These are phyloP conservation scores for Pantelozetes paolii DNA, from an alignment of 2,888 invertebrate genomes.

Conservation along the genomic window DNA sequence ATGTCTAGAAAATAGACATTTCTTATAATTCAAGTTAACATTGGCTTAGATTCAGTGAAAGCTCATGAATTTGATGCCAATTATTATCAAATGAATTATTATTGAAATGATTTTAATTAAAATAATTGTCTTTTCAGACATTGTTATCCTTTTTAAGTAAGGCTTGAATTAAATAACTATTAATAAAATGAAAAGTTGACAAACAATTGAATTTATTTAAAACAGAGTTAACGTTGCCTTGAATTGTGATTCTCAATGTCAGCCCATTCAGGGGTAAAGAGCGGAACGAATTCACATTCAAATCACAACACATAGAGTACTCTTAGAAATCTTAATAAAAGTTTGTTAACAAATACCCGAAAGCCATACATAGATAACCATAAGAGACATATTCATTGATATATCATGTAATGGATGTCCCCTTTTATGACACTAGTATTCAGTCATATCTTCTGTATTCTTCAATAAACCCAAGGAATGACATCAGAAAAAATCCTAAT, in stretches of 20 bases:
- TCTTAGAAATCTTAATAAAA: conserved; percentile 24
- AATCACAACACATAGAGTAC: neutral
- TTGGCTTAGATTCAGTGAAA: too few relatives aligned
- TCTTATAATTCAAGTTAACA: too few relatives aligned
- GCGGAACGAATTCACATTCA: conserved; percentile 9
- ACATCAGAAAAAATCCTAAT: too few relatives aligned
- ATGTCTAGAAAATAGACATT: too few relatives aligned
- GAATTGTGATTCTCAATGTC: conserved; percentile 23
- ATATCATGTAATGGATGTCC: conserved; percentile 7
- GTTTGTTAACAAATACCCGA: conserved; percentile 25
- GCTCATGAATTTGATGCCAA: too few relatives aligned
- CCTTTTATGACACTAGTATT: too few relatives aligned
- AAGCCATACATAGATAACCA: conserved; percentile 9
- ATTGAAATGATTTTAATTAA: too few relatives aligned
- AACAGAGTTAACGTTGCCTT: neutral
- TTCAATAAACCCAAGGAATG: too few relatives aligned
- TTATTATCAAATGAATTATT: too few relatives aligned
- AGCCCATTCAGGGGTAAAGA: neutral
- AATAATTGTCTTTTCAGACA: neutral
- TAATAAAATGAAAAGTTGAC: neutral
- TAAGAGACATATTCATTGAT: too few relatives aligned
- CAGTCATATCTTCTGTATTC: too few relatives aligned
- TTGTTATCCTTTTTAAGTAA: neutral
- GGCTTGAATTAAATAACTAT: neutral
- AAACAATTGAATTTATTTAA: neutral